Base-by-base conservation (phyloP, 1,140 invertebrate genomes). In the Bactericera cockerelli region DNA sequence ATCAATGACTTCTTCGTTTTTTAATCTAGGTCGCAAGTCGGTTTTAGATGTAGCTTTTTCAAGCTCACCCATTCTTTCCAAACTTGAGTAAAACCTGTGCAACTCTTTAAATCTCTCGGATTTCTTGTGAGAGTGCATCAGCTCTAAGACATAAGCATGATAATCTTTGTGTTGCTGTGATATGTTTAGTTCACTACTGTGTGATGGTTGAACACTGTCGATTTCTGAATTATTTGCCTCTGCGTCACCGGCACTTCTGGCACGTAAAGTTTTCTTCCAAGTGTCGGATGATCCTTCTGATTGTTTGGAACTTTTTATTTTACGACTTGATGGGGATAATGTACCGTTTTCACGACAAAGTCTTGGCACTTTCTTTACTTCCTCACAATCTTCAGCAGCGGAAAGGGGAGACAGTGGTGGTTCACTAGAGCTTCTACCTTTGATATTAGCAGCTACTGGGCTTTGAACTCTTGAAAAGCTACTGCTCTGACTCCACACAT, bases 21-120 rank as follows among this genome's bases (percentile, higher is more conserved):
- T 82, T 65, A 79, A 71, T 65, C 84, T 75, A 2, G 82, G 81
- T 56, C 81, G 77, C 31, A 88, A 71, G 65, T 87, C 85, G 59
- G 73, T 75, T 1, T 73, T 78, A 1, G 82, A 86, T 1, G 86
- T 83, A 10, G 81, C 81, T 63, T 79, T 81, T 72, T 91, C 87
- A 28, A 96, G 73, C 62, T 90, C 78, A 0, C 82, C 83, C 53
- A 93, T 82, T 67, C 88, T 79, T 71, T 93, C 91, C 33, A 95
- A 75, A 63, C 83, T 89, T 26, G 81, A 75, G 69, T 93, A 95
- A 69, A 93, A 88, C 49, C 86, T 82, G 68, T 87, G 84, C 4
- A 96, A 73, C 61, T 91, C 88, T 60, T 83, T 81, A 71, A 95
- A 95, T 55, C 84, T 79, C 59, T 84, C 82, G 1, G 86, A 89